Evolutionary conservation across 2,113 vertebrate genomes (phyloP), one percentile per base, ranked within the genome.

Genomic region (Austrofundulus limnaeus): DNA sequence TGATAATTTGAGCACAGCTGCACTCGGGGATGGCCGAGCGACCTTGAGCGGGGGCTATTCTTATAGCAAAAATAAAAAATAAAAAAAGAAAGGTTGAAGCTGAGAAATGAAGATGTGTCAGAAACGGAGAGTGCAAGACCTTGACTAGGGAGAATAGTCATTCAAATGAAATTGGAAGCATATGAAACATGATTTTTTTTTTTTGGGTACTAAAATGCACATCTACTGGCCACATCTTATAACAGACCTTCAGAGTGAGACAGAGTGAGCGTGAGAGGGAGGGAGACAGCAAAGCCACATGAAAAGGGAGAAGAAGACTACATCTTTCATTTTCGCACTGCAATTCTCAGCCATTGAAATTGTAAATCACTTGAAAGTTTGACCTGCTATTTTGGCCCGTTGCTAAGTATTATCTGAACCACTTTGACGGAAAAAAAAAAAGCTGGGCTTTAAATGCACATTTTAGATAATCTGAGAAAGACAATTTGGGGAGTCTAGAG

Each of bases 401-500:
- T 73, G 56, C 83, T 71, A 72, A 70, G 24, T 77, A 83, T 74
- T 70, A 65, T 77, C 61, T 42, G 63, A 24, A 19, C 63, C 66
- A 70, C 65, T 83, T 78, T 59, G 25, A 70, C 45, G 25, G 49
- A 61, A 69, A 17, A 63, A 53, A 55, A 50, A 63, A 61, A 57
- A 37, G 0, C 47, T 24, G 50, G 92, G 92, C 92, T 92, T 94
- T 93, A 89, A 92, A 94, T 94, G 92, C 92, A 89, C 92, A 93
- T 90, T 90, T 48, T 21, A 17, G 51, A 31, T 37, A 54, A 54
- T 54, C 51, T 38, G 20, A 91, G 91, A 93, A 91, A 93, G 92
- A 92, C 3, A 93, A 94, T 48, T 7, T 43, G 31, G 9, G 19
- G 57, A 66, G 68, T 66, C 65, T 60, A 42, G 48, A 64, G 62